Evolutionary conservation across 2,113 vertebrate species (phyloP), one percentile per base, ranked within the genome.

Genomic region (Muntiacus muntjak): DNA sequence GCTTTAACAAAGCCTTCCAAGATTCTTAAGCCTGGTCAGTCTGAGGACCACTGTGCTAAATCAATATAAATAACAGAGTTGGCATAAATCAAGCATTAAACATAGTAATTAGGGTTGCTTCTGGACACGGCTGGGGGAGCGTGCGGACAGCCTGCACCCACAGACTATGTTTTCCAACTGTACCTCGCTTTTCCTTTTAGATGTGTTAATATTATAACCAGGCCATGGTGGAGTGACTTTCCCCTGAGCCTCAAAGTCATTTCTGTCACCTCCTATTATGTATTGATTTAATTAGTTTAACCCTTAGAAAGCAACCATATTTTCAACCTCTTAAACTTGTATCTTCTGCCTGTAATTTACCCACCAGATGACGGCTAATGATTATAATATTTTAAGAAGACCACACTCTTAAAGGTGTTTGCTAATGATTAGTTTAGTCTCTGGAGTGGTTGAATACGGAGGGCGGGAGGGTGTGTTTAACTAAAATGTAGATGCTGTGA

Each of bases 261-360:
- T 89, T 94, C 89, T 97, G 87, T 96, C 94, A 87, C 57, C 84
- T 86, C 94, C 52, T 67, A 78, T 95, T 92, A 95, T 36, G 25
- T 91, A 76, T 55, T 95, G 78, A 95, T 94, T 96, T 96, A 95
- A 97, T 97, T 94, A 96, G 74, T 91, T 95, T 93, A 97, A 98
- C 78, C 87, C 87, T 93, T 96, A 50, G 62, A 96, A 92, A 47
- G 55, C 14, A 82, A 45, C 16, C 71, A 67, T 54, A 64, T 47
- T 89, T 94, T 82, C 25, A 86, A 10, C n/a, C 84, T 93, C 62
- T 74, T 89, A 78, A 91, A 30, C 7, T 23, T 16, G 4, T 1
- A 47, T 33, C 14, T 47, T 30, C 17, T 67, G 13, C 23, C 54
- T 23, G 1, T 76, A 17, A 58, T 64, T 50, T 52, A 23, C 23